Evolutionary conservation across 2,888 invertebrate genomes (phyloP), one percentile per base, ranked within the genome.

Genomic region (Morpho helenor): DNA sequence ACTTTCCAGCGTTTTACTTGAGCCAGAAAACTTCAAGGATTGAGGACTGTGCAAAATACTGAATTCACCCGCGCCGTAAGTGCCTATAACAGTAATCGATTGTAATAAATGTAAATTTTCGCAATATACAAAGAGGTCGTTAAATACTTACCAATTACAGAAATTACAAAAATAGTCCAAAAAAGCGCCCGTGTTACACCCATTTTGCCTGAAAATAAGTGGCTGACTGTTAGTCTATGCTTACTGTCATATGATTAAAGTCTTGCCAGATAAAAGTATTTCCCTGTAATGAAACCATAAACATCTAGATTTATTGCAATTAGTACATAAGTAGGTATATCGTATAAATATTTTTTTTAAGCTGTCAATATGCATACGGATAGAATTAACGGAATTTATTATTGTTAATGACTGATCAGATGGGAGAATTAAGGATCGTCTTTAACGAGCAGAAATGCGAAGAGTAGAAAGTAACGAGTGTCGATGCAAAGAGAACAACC

Each of bases 1-100:
- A 70, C 93, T 94, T 71, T 94, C 93, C 58, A 92, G 91, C 8
- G 94, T 76, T 64, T 90, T 87, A 64, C 92, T 93, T 63, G 92
- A 91, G 57, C 95, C 95, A 69, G 92, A 89, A 80, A 96, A 96
- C 63, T 87, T 81, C 48, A 96, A 82, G 67, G 95, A 94, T 56
- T 92, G 84, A 16, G 96, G 96, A 69, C 92, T 92, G 73, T 94
- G 93, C 57, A 96, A 83, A 57, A 96, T 83, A 49, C 92, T 91
- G 60, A 96, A 92, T 80, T 96, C 94, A 49, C 95, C 95, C 63
- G 80, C 87, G 50, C 92, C 94, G 73, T 91, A 83, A 0, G 87
- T 91, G 83, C 84, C 79, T 92, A 74, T 62, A 79, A 75, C 52
- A 60, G 52, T 49, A 51, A 57, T 22, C 22, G 31, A 44, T 52